Evolutionary conservation across 2,888 invertebrate genomes (phyloP).

Genomic region (Acleris emargana): DNA sequence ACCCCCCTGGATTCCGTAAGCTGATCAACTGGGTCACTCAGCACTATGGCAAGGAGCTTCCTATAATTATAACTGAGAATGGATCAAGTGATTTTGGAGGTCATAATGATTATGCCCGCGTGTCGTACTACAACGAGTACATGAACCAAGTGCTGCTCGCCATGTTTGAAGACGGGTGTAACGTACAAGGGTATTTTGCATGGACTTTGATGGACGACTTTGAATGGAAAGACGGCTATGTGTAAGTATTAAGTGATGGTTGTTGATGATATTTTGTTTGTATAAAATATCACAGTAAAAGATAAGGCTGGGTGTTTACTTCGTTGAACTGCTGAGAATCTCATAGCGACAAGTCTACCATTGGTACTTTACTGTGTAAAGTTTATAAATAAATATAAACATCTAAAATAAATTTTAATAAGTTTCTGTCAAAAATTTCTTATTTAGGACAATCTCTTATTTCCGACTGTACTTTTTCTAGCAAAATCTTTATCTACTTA

Average conservation of each 20-base stretch:
- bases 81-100: conserved; percentile 72
- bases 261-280: too few species aligned
- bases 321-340: too few species aligned
- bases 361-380: too few species aligned
- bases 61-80: conserved; percentile 79
- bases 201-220: conserved; percentile 82
- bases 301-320: too few species aligned
- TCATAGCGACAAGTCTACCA: too few species aligned
- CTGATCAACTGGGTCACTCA: conserved; percentile 85
- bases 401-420: too few species aligned
- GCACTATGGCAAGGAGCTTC: conserved; percentile 81
- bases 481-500: too few species aligned
- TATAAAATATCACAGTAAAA: too few species aligned
- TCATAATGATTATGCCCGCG: conserved; percentile 57
- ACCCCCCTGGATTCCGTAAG: conserved; percentile 86
- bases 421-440: too few species aligned
- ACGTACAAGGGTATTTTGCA: conserved; percentile 70
- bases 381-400: too few species aligned
- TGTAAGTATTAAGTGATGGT: conserved; percentile 52
- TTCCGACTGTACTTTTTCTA: too few species aligned
- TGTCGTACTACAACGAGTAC: conserved; percentile 70
- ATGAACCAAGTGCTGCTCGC: conserved; percentile 53
- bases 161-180: conserved; percentile 54
- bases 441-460: too few species aligned
- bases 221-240: conserved; percentile 79